Base-by-base conservation (phyloP, 2,888 invertebrate species). In the Harpagoxenus sublaevis region DNA sequence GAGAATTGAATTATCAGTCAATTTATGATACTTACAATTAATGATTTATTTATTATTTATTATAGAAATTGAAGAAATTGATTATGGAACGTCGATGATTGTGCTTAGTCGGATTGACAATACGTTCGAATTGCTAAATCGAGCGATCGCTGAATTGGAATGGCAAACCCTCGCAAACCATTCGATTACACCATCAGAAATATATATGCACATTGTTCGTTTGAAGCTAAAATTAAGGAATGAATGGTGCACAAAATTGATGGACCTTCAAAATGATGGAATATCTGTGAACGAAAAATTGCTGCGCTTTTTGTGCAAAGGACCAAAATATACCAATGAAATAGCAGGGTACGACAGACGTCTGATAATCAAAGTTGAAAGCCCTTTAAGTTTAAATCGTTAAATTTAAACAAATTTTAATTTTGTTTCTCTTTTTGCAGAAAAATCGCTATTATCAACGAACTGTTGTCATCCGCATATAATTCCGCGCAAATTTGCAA, bases 231-330 rank as follows among this genome's bases (percentile, higher is more conserved):
- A 60, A 9, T 92, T 91, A 90, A 89, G 71, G 71, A 89, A 87
- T 39, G 51, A 75, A 8, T 85, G 90, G 90, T 92, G 92, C 60
- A 70, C 68, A 28, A 83, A 78, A 85, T 75, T 91, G 35, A 48
- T 65, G 55, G 15, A 85, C 55, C 39, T 66, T 73, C 77, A 31
- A 45, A n/a, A 57, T 12, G 39, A 51, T 23, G 31, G 28, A 23
- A 6, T 35, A n/a, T 23, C 23, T 1, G 28, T 42, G n/a, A 39
- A 57, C n/a, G 10, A 1, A 68, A 42, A 73, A 85, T 96, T 96
- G 95, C 93, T 96, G 74, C 96, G 96, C 94, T 94, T 97, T 15
- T 90, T 97, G 62, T 97, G 97, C 90, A 95, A 96, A 89, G 97
- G 97, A 62, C 96, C 97, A 0, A 96, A 95, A 78, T 97, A 96